Percentiles rank a stretch among this genome's conserved stretches.
Evolutionary conservation across 2,113 vertebrate species (phyloP).

Genomic region (Nematolebias whitei): DNA sequence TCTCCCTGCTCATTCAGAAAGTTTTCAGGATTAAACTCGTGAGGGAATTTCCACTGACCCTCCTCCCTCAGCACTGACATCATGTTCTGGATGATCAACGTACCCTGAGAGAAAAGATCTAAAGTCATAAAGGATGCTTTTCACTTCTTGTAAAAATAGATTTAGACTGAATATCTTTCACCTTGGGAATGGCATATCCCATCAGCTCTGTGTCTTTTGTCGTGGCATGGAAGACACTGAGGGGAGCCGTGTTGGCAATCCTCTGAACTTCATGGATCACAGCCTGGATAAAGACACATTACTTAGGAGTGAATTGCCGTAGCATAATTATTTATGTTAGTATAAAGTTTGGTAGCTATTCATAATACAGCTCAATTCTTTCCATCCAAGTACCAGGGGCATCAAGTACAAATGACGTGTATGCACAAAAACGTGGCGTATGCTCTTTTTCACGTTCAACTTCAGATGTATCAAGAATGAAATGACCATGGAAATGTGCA

Average conservation of each 20-base stretch:
- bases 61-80: slow-evolving; percentile 62
- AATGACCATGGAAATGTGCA: too few relatives aligned
- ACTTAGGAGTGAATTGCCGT: too few relatives aligned
- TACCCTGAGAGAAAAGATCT: slow-evolving; percentile 55
- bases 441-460: too few relatives aligned
- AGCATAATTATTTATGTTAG: too few relatives aligned
- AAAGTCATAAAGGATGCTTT: neutral
- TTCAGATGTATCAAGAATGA: too few relatives aligned
- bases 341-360: too few relatives aligned
- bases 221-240: slow-evolving; percentile 64
- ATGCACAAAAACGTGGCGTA: too few relatives aligned
- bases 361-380: too few relatives aligned
- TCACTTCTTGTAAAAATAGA: neutral
- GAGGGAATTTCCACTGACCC: slow-evolving; percentile 72
- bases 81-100: slow-evolving; percentile 65
- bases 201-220: slow-evolving; percentile 65
- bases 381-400: too few relatives aligned
- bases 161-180: slow-evolving; percentile 23
- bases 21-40: slow-evolving; percentile 75
- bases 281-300: slow-evolving; percentile 48
- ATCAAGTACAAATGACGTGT: too few relatives aligned
- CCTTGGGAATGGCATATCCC: slow-evolving; percentile 73
- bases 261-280: slow-evolving; percentile 77
- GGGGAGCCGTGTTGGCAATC: slow-evolving; percentile 62
- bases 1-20: too few relatives aligned